Base-by-base conservation (phyloP, 2,797 vertebrate genomes). In the Oreochromis mossambicus region DNA sequence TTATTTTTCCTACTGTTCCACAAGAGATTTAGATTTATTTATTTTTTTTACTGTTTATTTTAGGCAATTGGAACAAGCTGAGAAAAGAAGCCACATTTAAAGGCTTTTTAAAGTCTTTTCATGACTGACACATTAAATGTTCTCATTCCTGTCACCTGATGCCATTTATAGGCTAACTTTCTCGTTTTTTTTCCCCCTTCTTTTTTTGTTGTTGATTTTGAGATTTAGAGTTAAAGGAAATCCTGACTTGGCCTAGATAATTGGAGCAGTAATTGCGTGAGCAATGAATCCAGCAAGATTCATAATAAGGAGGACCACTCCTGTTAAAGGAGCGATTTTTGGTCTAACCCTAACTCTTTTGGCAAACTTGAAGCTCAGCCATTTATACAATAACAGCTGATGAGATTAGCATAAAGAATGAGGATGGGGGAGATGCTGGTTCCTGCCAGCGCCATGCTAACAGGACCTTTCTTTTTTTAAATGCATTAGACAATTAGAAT, bases 31-130 rank as follows among this genome's bases (percentile, higher is more conserved):
- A 17, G 13, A 77, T 54, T 51, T 63, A 50, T 63, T 66, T 63
- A 4, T 63, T 21, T 24, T 24, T 2, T 89, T 81, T 73, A 6
- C 87, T 88, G 88, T 85, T 87, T 95, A 94, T 95, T 93, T 93
- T 88, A 89, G 87, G 91, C 58, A 91, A 84, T 7, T n/a, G 24
- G 84, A 80, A 21, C 82, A 52, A 3, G 50, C 75, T 66, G 24
- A 7, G 21, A 34, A 52, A 55, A 80, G 11, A 55, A 79, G 77
- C 9, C 36, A 48, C 79, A 48, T 79, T 81, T 73, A n/a, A 83
- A n/a, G 12, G 7, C 46, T 41, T 52, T 46, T 17, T 15, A 19
- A 19, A 75, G 6, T 17, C 54, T 66, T 50, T 52, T 66, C 15
- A 52, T 76, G 83, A 91, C 26, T 78, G 89, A 80, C 90, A 86